Evolutionary conservation across 2,797 vertebrate genomes (phyloP).

Genomic region (Limnodromus scolopaceus): DNA sequence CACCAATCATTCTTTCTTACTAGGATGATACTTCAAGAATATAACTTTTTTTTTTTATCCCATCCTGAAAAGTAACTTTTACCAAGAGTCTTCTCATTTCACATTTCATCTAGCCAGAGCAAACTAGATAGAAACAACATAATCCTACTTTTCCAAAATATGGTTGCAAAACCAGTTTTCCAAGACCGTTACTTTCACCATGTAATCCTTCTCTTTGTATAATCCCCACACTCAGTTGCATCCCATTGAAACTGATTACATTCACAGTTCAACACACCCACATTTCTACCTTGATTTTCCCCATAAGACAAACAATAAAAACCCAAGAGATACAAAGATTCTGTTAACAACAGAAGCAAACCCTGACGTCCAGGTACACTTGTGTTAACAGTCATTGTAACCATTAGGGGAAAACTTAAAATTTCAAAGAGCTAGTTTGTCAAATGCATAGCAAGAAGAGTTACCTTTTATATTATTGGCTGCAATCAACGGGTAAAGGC

Average conservation of each 20-base stretch:
- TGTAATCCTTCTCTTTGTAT: not conserved
- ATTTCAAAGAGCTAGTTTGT: not conserved
- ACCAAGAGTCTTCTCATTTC: not conserved
- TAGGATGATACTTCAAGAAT: not conserved
- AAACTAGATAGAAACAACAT: not conserved
- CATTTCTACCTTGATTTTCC: not conserved
- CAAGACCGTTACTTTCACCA: not conserved
- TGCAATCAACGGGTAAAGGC: not conserved
- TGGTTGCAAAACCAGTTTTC: not conserved
- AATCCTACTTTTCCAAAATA: not conserved
- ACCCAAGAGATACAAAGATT: not conserved
- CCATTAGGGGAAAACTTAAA: not conserved
- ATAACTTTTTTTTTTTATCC: no score
- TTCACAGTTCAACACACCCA: not conserved
- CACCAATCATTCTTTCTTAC: not conserved
- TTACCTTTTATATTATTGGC: not conserved
- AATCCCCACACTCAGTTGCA: not conserved
- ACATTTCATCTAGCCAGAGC: not conserved
- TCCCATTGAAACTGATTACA: not conserved
- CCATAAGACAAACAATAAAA: not conserved
- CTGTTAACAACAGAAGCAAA: not conserved
- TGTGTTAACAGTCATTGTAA: not conserved
- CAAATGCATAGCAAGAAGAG: not conserved
- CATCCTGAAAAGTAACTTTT: no score
- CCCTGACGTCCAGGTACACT: not conserved